Base-by-base conservation (phyloP, 2,797 vertebrate genomes). In the Pangasius mekongensis region DNA sequence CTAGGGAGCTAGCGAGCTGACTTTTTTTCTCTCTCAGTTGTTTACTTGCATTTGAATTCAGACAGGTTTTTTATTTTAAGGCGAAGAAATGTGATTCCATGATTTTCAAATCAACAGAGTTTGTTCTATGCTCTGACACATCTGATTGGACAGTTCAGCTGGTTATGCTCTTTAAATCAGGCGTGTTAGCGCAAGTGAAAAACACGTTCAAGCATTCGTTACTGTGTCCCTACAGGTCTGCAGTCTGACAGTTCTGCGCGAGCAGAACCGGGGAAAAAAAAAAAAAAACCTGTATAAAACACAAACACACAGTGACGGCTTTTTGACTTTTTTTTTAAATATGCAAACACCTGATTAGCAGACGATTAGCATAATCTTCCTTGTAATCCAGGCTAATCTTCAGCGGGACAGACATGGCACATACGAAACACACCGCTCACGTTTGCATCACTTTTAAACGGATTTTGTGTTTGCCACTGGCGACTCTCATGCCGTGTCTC, bases 331-430 rank as follows among this genome's bases (percentile, higher is more conserved):
- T 22, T 54, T 18, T 18, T 8, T 0, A 27, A 20, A 43, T 36
- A 24, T 13, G 30, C 52, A 60, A 36, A 58, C 62, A 20, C 24
- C 82, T 67, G 62, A 67, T 84, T 67, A 67, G 18, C n/a, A 73
- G 10, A 24, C 13, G 30, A 86, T 86, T 77, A 74, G 30, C 76
- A 77, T 90, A 82, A 86, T 88, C 86, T 56, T 60, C 1, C 80
- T 47, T 74, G 86, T 86, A 88, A 89, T 89, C 77, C 74, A 0
- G 1, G 80, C 71, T 89, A 80, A 89, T 91, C 78, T 86, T 64
- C 36, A 52, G 54, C 30, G 33, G 82, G 66, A 88, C 39, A 39
- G 84, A 76, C 73, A 73, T 73, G 36, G 33, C 39, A n/a, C 16
- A 71, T 30, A 58, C 27, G 33, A 5, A 58, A 78, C 36, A n/a